These are phyloP conservation scores for Heterotis niloticus DNA, from an alignment of 2,113 vertebrate species.

Conservation along the genomic window DNA sequence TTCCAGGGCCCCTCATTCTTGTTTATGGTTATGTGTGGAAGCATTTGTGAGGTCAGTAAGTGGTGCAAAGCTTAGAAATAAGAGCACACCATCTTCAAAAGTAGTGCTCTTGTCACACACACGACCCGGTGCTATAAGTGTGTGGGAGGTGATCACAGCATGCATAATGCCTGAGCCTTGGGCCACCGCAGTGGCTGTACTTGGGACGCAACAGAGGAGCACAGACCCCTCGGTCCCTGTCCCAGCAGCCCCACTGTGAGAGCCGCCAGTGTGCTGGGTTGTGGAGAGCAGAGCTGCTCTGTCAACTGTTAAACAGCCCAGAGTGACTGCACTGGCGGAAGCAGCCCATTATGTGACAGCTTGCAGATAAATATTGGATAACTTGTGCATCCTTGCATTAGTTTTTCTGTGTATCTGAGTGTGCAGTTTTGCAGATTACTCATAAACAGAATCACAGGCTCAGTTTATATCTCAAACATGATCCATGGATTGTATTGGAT, in stretches of 20 bases:
- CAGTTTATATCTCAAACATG: not conserved
- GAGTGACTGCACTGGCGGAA: constrained; percentile 46
- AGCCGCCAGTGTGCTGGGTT: not conserved
- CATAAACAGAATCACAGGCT: not conserved
- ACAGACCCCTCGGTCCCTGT: not conserved
- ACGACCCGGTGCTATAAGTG: not conserved
- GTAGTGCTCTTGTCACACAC: not conserved
- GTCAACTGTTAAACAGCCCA: constrained; percentile 51
- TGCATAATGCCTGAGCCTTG: not conserved
- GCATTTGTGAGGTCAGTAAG: too few relatives aligned
- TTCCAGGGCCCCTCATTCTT: too few relatives aligned
- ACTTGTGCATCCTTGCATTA: constrained; percentile 35
- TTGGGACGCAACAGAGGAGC: not conserved
- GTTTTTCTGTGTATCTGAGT: constrained; percentile 33
- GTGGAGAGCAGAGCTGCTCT: constrained; percentile 39
- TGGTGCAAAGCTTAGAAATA: not conserved
- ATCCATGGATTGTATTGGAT: not conserved
- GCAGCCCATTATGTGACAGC: constrained; percentile 58
- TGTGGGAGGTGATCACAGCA: not conserved
- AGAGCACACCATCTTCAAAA: not conserved
- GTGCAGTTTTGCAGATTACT: constrained; percentile 3
- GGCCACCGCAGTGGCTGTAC: not conserved
- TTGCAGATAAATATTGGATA: constrained; percentile 64
- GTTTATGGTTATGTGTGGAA: too few relatives aligned
- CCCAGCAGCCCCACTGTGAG: not conserved